Evolutionary conservation across 2,797 vertebrate genomes (phyloP).

Genomic region (Urosaurus nigricauda): DNA sequence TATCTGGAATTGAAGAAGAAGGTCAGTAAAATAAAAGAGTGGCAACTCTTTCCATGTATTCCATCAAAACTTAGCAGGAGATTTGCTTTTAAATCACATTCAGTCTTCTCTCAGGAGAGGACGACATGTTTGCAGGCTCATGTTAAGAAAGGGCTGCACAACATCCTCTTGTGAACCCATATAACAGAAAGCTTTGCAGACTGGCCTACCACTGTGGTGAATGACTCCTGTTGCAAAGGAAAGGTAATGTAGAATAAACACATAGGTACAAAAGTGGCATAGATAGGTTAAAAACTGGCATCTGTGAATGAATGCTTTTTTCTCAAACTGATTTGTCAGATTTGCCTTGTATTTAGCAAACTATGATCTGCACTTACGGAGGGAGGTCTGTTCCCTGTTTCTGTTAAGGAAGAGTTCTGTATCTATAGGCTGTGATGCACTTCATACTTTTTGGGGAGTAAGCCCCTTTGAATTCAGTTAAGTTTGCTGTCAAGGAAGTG

Average conservation of each 20-base stretch:
- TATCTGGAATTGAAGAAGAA: not conserved
- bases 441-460: not conserved
- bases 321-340: slow-evolving; percentile 51
- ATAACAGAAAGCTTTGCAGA: not conserved
- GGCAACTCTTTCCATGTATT: not conserved
- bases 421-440: not conserved
- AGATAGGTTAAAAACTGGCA: slow-evolving; percentile 25
- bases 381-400: slow-evolving; percentile 14
- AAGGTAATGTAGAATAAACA: not conserved
- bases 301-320: slow-evolving; percentile 58
- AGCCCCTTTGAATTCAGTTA: not conserved
- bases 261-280: slow-evolving; percentile 28
- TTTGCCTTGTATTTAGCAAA: slow-evolving; percentile 20
- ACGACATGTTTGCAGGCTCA: not conserved
- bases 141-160: not conserved
- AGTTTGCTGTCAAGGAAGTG: not conserved
- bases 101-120: not conserved
- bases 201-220: too few species aligned
- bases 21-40: not conserved
- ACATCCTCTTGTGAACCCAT: not conserved
- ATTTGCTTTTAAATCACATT: not conserved
- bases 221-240: slow-evolving; percentile 18
- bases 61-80: not conserved
- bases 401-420: slow-evolving; percentile 27
- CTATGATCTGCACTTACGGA: not conserved